These are phyloP conservation scores for Caenorhabditis sp. DNA, from an alignment of 2,888 invertebrate genomes.

Conservation along the genomic window DNA sequence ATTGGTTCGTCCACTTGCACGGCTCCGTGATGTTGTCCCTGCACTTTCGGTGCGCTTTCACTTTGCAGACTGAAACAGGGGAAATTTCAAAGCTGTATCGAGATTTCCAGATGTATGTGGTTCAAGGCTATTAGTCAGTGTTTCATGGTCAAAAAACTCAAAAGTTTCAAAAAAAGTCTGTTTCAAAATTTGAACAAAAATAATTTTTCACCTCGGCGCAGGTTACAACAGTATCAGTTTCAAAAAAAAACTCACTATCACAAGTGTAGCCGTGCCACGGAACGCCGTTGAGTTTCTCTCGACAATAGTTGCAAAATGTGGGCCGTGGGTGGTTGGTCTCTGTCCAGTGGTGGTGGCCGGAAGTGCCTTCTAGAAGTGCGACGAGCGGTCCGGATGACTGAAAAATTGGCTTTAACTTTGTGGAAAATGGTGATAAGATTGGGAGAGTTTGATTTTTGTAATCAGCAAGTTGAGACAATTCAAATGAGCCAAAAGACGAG, in stretches of 20 bases:
- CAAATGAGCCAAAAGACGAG: no score
- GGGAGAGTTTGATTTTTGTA: no score
- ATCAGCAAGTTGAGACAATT: no score
- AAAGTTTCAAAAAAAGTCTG: no score
- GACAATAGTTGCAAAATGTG: slow-evolving; percentile 92
- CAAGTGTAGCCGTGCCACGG: slow-evolving; percentile 97
- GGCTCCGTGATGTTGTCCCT: slow-evolving; percentile 94
- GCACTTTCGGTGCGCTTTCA: slow-evolving; percentile 96
- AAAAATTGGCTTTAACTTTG: neutral
- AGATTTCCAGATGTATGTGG: neutral
- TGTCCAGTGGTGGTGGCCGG: slow-evolving; percentile 66
- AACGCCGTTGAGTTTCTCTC: slow-evolving; percentile 93
- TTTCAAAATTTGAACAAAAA: no score
- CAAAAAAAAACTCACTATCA: slow-evolving; percentile 87
- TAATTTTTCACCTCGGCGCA: no score
- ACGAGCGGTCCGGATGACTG: slow-evolving; percentile 45
- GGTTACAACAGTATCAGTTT: no score
- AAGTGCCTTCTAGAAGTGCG: slow-evolving; percentile 63
- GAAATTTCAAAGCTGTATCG: neutral
- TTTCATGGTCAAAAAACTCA: no score
- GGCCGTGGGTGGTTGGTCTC: slow-evolving; percentile 72
- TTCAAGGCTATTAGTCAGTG: no score
- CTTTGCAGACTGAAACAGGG: slow-evolving; percentile 90
- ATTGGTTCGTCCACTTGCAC: slow-evolving; percentile 98
- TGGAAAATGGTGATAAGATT: neutral